Conservation (phyloP, 92 coral and sea anemone genomes). For the Muricea muricata region DNA sequence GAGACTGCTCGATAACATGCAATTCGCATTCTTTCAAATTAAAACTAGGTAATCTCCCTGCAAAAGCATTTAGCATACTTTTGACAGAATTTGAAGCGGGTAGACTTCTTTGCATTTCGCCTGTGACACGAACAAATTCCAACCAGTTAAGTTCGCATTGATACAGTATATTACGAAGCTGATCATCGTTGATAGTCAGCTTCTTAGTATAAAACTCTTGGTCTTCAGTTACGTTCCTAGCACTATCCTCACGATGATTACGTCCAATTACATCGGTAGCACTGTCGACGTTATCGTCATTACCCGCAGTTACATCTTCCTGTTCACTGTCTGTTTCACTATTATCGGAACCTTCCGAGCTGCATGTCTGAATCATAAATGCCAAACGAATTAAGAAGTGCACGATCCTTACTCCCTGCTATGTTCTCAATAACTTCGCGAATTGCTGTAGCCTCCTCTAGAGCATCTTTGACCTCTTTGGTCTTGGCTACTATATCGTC, state of each 20-base stretch:
- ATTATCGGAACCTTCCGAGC: conserved; percentile 6
- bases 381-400: background rate
- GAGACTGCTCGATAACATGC: conserved; percentile 60
- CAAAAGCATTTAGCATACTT: conserved; percentile 57
- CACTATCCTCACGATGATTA: background rate
- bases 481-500: too few relatives aligned
- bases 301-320: background rate
- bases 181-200: conserved; percentile 15
- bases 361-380: conserved; percentile 30
- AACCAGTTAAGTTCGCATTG: conserved; percentile 25
- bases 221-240: too few relatives aligned
- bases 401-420: too few relatives aligned
- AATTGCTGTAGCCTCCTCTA: too few relatives aligned
- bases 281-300: background rate
- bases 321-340: conserved; percentile 16
- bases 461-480: too few relatives aligned
- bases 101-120: conserved; percentile 10
- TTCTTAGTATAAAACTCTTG: conserved; percentile 24
- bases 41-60: conserved; percentile 57
- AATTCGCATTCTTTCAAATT: conserved; percentile 52
- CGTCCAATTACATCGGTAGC: too few relatives aligned
- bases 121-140: conserved; percentile 29
- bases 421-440: too few relatives aligned
- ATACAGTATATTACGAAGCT: conserved; percentile 19
- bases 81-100: conserved; percentile 8